phyloP scores from a whole-genome alignment of 2,797 vertebrate species.

The Poecilia picta region DNA sequence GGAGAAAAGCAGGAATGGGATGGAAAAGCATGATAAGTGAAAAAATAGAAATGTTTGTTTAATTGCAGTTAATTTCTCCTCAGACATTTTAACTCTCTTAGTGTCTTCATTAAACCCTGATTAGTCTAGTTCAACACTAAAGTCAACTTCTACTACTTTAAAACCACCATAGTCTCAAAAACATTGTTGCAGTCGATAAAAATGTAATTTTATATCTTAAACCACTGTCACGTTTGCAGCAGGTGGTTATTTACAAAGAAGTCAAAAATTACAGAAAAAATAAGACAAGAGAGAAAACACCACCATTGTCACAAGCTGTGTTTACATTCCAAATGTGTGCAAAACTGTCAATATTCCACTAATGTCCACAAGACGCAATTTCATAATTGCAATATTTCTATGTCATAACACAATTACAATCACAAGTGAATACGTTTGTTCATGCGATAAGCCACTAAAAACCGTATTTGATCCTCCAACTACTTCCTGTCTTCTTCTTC shows the following conservation, averaged over 20 bases:
- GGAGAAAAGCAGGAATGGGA: neutral
- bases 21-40: neutral
- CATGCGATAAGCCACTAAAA: too few relatives aligned
- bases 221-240: neutral
- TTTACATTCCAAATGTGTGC: too few relatives aligned
- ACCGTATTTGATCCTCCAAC: too few relatives aligned
- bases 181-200: neutral
- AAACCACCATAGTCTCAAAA: neutral
- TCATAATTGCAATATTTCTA: neutral
- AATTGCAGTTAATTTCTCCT: neutral
- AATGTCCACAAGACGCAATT: neutral
- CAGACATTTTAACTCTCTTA: neutral
- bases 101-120: neutral
- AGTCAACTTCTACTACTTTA: neutral
- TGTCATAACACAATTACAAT: too few relatives aligned
- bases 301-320: neutral
- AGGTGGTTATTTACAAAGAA: neutral
- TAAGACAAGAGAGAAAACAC: neutral
- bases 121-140: neutral
- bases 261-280: neutral
- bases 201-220: neutral
- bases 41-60: conserved; percentile 4
- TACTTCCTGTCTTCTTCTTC: too few relatives aligned
- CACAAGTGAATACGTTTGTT: too few relatives aligned
- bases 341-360: neutral